These are phyloP conservation scores for Leptobrachium leishanense DNA, from an alignment of 2,113 vertebrate species.

Conservation along the genomic window DNA sequence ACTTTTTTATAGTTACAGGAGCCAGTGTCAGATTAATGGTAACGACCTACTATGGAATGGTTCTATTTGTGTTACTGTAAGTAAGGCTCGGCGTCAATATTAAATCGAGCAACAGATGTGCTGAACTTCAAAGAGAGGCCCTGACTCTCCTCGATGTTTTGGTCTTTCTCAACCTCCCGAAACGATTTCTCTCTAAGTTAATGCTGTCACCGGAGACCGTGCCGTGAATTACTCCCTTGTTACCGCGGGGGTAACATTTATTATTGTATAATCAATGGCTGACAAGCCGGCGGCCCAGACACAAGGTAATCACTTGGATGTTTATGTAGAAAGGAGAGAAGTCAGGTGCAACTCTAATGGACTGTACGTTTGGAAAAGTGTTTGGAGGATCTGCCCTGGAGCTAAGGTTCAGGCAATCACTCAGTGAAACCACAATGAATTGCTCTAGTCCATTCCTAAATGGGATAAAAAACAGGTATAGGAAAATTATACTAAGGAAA, in stretches of 20 bases:
- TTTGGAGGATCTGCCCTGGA: not conserved
- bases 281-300: conserved; percentile 19
- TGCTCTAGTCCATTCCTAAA: too few relatives aligned
- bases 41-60: not conserved
- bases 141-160: conserved; percentile 1
- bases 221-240: conserved; percentile 31
- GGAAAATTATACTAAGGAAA: too few relatives aligned
- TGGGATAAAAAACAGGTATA: too few relatives aligned
- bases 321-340: conserved; percentile 18
- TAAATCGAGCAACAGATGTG: conserved; percentile 35
- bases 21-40: too few relatives aligned
- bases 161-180: conserved; percentile 1
- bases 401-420: not conserved
- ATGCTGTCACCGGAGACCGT: not conserved
- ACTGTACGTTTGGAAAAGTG: not conserved
- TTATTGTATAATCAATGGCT: conserved; percentile 36
- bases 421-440: not conserved
- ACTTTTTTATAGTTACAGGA: too few relatives aligned
- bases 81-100: not conserved
- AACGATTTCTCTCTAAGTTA: conserved; percentile 22
- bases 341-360: conserved; percentile 20
- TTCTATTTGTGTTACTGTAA: conserved; percentile 14
- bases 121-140: conserved; percentile 9
- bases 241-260: conserved; percentile 19
- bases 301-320: conserved; percentile 21